Conservation (phyloP, 2,797 vertebrate genomes). For the Syngnathus acus region DNA sequence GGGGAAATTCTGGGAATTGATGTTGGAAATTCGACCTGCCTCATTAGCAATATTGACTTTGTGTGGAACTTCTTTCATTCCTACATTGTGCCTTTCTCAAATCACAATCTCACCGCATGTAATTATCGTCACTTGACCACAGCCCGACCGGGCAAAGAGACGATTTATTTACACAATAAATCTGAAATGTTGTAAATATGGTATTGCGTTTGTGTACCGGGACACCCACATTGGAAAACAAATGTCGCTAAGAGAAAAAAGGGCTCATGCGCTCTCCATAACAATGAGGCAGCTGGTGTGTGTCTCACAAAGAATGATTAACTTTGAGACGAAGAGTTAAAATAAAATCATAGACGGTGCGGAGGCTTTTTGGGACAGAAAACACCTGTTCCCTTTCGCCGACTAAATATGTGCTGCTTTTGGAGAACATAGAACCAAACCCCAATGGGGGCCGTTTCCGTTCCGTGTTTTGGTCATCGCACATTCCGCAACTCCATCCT, state of each 20-base stretch:
- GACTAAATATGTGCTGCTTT: background rate
- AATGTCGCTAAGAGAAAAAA: slow-evolving; percentile 27
- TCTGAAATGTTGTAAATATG: slow-evolving; percentile 41
- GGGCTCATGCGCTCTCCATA: slow-evolving; percentile 9
- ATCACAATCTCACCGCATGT: slow-evolving; percentile 32
- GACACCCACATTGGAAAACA: slow-evolving; percentile 25
- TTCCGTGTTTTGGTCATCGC: slow-evolving; percentile 21
- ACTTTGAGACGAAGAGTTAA: slow-evolving; percentile 18
- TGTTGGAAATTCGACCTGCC: slow-evolving; percentile 13
- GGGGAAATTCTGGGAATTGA: slow-evolving; percentile 24
- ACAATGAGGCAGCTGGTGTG: slow-evolving; percentile 24
- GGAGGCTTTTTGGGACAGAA: background rate
- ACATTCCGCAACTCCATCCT: slow-evolving; percentile 22
- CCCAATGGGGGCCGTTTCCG: slow-evolving; percentile 6
- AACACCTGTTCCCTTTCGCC: background rate
- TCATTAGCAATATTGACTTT: slow-evolving; percentile 3
- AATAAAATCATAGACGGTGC: slow-evolving; percentile 1
- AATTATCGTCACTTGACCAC: slow-evolving; percentile 35
- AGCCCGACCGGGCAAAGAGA: slow-evolving; percentile 17
- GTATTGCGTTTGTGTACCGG: slow-evolving; percentile 38
- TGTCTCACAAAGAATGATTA: slow-evolving; percentile 29
- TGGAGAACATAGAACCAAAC: background rate
- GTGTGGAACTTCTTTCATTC: slow-evolving; percentile 20
- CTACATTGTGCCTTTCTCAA: slow-evolving; percentile 22
- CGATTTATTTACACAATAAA: slow-evolving; percentile 44